Conservation (phyloP, 2,888 invertebrate genomes). For the Drosophila suboccidentalis region DNA sequence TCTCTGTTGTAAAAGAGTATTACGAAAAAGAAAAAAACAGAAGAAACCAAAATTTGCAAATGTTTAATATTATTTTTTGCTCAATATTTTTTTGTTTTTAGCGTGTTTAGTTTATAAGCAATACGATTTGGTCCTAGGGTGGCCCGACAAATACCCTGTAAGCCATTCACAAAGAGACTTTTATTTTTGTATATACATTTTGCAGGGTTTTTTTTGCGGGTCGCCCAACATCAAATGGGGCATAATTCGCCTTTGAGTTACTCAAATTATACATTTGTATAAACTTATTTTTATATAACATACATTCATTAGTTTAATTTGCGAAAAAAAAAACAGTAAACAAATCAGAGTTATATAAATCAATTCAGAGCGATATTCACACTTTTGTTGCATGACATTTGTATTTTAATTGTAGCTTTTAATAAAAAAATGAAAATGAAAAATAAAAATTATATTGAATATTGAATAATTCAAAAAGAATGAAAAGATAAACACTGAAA, state of each 20-base stretch:
- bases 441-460: slow-evolving; percentile 29
- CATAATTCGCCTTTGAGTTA: slow-evolving; percentile 38
- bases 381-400: slow-evolving; percentile 52
- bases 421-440: slow-evolving; percentile 9
- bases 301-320: slow-evolving; percentile 32
- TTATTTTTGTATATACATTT: slow-evolving; percentile 50
- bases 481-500: slow-evolving; percentile 13
- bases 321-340: slow-evolving; percentile 5
- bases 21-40: slow-evolving; percentile 42
- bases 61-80: slow-evolving; percentile 38
- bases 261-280: slow-evolving; percentile 44
- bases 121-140: slow-evolving; percentile 40
- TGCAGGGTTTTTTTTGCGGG: slow-evolving; percentile 25
- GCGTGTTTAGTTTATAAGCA: slow-evolving; percentile 70
- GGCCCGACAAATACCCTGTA: slow-evolving; percentile 11
- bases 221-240: slow-evolving; percentile 4
- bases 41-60: slow-evolving; percentile 43
- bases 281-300: slow-evolving; percentile 40
- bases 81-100: slow-evolving; percentile 67
- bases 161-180: slow-evolving; percentile 43
- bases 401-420: slow-evolving; percentile 60
- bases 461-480: slow-evolving; percentile 26
- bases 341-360: slow-evolving; percentile 35
- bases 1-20: slow-evolving; percentile 70
- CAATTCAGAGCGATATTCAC: slow-evolving; percentile 50